phyloP scores from a whole-genome alignment of 92 coral and sea anemone species.

The Pocillopora grandis region DNA sequence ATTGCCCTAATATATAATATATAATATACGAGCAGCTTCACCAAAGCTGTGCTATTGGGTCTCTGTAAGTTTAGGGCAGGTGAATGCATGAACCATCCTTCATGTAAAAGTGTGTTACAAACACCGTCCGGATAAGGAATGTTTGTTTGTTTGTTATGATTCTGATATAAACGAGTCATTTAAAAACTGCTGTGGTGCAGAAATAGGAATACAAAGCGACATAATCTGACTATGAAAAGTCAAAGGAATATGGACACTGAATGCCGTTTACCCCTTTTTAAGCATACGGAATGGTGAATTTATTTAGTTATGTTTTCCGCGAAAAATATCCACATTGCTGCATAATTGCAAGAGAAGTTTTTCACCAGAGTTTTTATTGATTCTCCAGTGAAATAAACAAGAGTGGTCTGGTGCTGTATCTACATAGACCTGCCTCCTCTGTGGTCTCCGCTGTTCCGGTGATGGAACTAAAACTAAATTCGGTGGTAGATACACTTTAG shows the following conservation, averaged over 20 bases:
- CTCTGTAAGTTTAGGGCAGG: conserved; percentile 40
- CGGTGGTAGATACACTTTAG: too few relatives aligned
- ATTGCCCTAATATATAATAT: background rate
- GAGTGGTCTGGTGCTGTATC: conserved; percentile 19
- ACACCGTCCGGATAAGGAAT: background rate
- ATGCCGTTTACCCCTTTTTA: background rate
- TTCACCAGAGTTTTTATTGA: conserved; percentile 28
- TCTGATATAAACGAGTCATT: too few relatives aligned
- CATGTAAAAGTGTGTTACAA: background rate
- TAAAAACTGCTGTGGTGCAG: too few relatives aligned
- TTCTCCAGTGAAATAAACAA: conserved; percentile 24
- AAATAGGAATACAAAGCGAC: too few relatives aligned
- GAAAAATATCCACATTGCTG: conserved; percentile 21
- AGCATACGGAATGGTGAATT: background rate
- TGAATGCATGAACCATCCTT: conserved; percentile 54
- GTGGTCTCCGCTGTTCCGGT: conserved; percentile 3
- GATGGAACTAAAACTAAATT: too few relatives aligned
- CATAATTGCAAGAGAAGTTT: conserved; percentile 1
- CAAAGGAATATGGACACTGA: too few relatives aligned
- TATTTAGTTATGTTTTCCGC: background rate
- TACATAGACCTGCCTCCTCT: conserved; percentile 23
- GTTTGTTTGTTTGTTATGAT: too few relatives aligned
- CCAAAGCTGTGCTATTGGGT: conserved; percentile 40
- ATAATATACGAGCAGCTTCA: conserved; percentile 46
- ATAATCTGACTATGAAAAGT: too few relatives aligned